phyloP scores from a whole-genome alignment of 2,797 vertebrate genomes.

The Limnodromus scolopaceus region DNA sequence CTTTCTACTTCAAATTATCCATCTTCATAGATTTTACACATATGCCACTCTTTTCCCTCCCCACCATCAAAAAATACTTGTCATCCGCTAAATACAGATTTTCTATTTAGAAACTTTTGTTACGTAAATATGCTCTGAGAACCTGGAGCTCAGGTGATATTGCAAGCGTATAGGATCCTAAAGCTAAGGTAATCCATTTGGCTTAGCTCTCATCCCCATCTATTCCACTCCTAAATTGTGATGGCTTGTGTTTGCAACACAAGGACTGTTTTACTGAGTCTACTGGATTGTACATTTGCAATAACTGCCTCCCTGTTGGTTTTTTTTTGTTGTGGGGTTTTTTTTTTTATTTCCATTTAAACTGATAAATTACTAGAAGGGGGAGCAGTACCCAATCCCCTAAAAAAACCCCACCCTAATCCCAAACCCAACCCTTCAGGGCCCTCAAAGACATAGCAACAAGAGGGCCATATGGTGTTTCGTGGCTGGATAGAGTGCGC shows the following conservation, averaged over 20 bases:
- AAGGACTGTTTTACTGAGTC: slow-evolving; percentile 62
- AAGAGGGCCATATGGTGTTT: slow-evolving; percentile 18
- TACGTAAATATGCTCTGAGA: slow-evolving; percentile 73
- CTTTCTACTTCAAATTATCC: slow-evolving; percentile 64
- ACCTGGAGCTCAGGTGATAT: slow-evolving; percentile 71
- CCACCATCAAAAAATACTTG: slow-evolving; percentile 77
- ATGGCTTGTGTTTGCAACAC: slow-evolving; percentile 70
- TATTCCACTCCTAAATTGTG: slow-evolving; percentile 68
- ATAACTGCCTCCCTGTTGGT: slow-evolving; percentile 12
- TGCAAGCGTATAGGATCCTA: slow-evolving; percentile 74
- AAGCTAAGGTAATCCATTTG: slow-evolving; percentile 79
- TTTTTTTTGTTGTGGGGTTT: neutral
- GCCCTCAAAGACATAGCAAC: neutral
- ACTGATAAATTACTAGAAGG: slow-evolving; percentile 33
- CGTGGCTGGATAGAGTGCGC: slow-evolving; percentile 41
- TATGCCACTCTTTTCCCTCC: slow-evolving; percentile 55
- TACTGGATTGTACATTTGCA: slow-evolving; percentile 50
- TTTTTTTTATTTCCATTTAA: neutral
- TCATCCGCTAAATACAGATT: slow-evolving; percentile 74
- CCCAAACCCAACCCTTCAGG: neutral
- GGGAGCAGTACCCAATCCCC: neutral
- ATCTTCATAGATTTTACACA: slow-evolving; percentile 55
- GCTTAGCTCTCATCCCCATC: slow-evolving; percentile 77
- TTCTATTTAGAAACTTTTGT: slow-evolving; percentile 75
- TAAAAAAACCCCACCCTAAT: neutral